These are phyloP conservation scores for Scolopax bukidnonensis DNA, from an alignment of 2,797 vertebrate genomes.

Conservation along the genomic window DNA sequence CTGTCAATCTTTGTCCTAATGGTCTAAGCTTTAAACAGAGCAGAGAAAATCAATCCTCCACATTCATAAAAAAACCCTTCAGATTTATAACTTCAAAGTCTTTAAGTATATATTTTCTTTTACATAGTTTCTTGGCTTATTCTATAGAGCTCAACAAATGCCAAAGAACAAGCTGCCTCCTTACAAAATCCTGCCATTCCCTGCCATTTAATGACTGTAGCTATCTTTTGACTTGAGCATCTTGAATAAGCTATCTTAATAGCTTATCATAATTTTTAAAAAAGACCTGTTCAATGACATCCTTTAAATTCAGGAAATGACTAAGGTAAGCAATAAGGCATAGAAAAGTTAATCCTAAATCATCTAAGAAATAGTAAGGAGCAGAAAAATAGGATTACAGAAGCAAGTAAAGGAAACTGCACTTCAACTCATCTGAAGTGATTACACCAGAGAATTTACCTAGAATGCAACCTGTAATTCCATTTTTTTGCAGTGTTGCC, in stretches of 20 bases:
- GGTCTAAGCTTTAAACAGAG: neutral
- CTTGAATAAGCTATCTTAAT: slow-evolving; percentile 34
- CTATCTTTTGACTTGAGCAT: slow-evolving; percentile 34
- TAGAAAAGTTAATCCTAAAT: slow-evolving; percentile 35
- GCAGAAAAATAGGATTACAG: slow-evolving; percentile 41
- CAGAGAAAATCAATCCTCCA: neutral
- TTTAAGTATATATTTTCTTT: neutral
- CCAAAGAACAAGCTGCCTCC: slow-evolving; percentile 25
- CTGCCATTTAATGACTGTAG: slow-evolving; percentile 9
- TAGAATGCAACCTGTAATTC: slow-evolving; percentile 48
- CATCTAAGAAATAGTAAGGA: slow-evolving; percentile 41
- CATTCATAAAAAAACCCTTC: neutral
- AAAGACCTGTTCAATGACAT: slow-evolving; percentile 38
- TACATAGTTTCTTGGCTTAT: neutral
- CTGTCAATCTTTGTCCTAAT: neutral
- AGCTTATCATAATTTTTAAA: slow-evolving; percentile 55
- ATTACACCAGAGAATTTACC: slow-evolving; percentile 56
- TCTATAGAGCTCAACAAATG: slow-evolving; percentile 42
- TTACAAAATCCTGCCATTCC: slow-evolving; percentile 42
- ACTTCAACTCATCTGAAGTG: slow-evolving; percentile 27
- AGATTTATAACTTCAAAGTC: neutral
- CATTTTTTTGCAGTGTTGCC: slow-evolving; percentile 8
- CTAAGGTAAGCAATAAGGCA: slow-evolving; percentile 42
- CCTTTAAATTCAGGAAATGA: slow-evolving; percentile 54
- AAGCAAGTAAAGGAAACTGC: slow-evolving; percentile 10